These are phyloP conservation scores for Liodrosophila aerea DNA, from an alignment of 2,888 invertebrate species.

Conservation along the genomic window DNA sequence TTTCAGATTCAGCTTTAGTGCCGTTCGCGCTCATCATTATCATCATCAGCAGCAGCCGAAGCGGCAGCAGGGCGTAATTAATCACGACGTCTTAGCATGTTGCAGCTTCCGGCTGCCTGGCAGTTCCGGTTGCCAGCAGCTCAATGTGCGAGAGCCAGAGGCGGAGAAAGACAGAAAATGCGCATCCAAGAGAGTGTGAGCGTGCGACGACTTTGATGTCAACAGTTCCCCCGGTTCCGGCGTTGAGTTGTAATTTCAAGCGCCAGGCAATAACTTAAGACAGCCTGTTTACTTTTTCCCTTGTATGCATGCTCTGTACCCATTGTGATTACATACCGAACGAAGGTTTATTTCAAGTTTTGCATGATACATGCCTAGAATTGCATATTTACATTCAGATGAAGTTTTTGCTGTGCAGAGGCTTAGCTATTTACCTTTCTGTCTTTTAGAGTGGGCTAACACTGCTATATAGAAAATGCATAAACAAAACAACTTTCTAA, in stretches of 20 bases:
- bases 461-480: too few species aligned
- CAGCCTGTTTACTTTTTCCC: constrained; percentile 19
- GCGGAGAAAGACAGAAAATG: too few species aligned
- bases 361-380: too few species aligned
- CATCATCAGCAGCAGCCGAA: constrained; percentile 40
- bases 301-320: too few species aligned
- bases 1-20: neutral
- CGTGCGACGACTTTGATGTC: constrained; percentile 43
- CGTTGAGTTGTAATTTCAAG: constrained; percentile 38
- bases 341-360: too few species aligned
- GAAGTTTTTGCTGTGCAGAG: too few species aligned
- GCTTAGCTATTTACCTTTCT: neutral
- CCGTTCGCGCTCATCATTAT: constrained; percentile 56
- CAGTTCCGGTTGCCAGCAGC: constrained; percentile 24
- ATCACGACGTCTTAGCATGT: constrained; percentile 67
- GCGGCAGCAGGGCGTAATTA: constrained; percentile 55
- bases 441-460: too few species aligned
- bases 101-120: constrained; percentile 44
- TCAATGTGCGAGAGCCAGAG: constrained; percentile 1
- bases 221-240: constrained; percentile 22
- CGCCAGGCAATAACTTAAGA: constrained; percentile 46
- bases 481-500: too few species aligned
- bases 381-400: too few species aligned
- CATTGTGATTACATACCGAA: too few species aligned
- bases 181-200: constrained; percentile 27